Base-by-base conservation (phyloP, 2,113 vertebrate genomes). In the Entomyzon cyanotis region DNA sequence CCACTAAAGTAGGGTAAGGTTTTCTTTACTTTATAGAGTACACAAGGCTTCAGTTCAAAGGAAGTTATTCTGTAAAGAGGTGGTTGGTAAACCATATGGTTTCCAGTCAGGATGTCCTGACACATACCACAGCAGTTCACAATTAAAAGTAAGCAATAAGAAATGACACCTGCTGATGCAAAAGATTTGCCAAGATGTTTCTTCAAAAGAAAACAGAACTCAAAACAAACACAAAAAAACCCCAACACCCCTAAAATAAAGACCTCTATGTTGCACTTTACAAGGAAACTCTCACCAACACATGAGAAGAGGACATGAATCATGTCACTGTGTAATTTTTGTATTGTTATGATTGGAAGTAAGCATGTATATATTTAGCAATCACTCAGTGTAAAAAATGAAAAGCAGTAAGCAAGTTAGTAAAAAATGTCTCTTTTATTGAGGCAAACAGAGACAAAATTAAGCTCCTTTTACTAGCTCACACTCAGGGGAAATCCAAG, bases 41-140 rank as follows among this genome's bases (percentile, higher is more conserved):
- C 59, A 89, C 22, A 56, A 65, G 31, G 58, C 42, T 68, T 93
- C 53, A 86, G 71, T 35, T 39, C 68, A 94, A 77, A 95, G 92
- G 74, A 96, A 90, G n/a, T n/a, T 42, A 49, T 44, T 62, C 87
- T 75, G 25, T 87, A 83, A 87, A 79, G 75, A 76, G 44, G 44
- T 41, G 80, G 69, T 60, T 91, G 55, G 70, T 87, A 92, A 94
- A 89, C 88, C 92, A 97, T 95, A 96, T 95, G 94, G 85, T 84
- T 92, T 93, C 93, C 94, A 96, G 65, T 89, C 90, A 95, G 87
- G 86, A 94, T 91, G 79, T 95, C 84, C 86, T 88, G 81, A 96
- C 80, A 96, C 76, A 9, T 92, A 95, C 78, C 79, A 92, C 90
- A 95, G 79, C 67, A 73, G 88, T 65, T 95, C 86, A 94, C 59